Evolutionary conservation across 2,888 invertebrate genomes (phyloP).

Genomic region (Cyclophora albipunctata): DNA sequence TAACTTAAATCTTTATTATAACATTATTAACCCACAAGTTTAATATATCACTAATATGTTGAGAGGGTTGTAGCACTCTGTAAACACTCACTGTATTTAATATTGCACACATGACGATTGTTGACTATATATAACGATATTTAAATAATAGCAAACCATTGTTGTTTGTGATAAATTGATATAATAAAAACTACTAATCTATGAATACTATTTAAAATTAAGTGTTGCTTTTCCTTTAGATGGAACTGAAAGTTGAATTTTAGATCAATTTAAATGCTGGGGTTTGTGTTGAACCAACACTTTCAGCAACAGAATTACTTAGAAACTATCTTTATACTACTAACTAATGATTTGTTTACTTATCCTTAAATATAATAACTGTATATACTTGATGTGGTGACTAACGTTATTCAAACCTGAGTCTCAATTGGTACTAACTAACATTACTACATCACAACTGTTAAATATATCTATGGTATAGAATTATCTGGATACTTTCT

Average conservation of each 20-base stretch:
- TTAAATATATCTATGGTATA: no score
- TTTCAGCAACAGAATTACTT: no score
- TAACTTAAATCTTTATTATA: conserved; percentile 7
- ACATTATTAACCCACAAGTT: background rate
- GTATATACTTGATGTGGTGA: no score
- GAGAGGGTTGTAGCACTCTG: conserved; percentile 58
- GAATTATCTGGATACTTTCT: no score
- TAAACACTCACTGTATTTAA: conserved; percentile 38
- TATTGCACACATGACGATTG: conserved; percentile 27
- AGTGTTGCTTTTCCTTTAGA: conserved; percentile 52
- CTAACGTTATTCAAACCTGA: no score
- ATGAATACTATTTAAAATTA: conserved; percentile 9
- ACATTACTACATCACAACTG: no score
- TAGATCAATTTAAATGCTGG: conserved; percentile 38
- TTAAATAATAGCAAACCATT: conserved; percentile 22
- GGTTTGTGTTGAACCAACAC: conserved; percentile 25
- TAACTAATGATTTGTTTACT: no score
- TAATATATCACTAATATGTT: conserved; percentile 3
- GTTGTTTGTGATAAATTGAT: conserved; percentile 18
- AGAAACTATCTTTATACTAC: no score
- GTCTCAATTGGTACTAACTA: no score
- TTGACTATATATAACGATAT: conserved; percentile 27
- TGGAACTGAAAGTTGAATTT: conserved; percentile 26
- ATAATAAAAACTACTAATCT: background rate
- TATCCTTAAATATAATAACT: no score